Percentiles rank a stretch among this genome's conserved stretches.
Conservation (phyloP, 2,888 invertebrate species). For the Alitta virens region DNA sequence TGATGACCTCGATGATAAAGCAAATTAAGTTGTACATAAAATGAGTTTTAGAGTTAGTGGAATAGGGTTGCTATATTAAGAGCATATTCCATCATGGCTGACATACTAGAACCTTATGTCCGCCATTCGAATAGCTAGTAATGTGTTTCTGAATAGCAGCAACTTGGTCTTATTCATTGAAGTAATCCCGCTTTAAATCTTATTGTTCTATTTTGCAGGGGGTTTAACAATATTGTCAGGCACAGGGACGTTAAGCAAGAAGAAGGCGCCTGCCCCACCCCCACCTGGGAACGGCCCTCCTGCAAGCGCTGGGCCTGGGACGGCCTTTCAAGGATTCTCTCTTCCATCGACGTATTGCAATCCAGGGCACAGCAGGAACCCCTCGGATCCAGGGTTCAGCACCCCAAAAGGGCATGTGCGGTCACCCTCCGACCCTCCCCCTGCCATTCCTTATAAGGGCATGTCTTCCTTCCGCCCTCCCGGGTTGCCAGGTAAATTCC, state of each 20-base stretch:
- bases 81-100: too few relatives aligned
- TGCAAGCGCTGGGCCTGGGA: constrained; percentile 28
- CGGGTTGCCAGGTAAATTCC: neutral
- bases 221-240: neutral
- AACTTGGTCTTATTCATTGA: too few relatives aligned
- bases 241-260: constrained; percentile 16
- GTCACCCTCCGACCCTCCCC: constrained; percentile 53
- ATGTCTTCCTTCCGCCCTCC: too few relatives aligned
- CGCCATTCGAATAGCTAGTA: too few relatives aligned
- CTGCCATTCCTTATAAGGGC: constrained; percentile 12
- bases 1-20: too few relatives aligned
- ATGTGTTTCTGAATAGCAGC: too few relatives aligned
- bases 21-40: too few relatives aligned
- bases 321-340: constrained; percentile 23
- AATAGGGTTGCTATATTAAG: too few relatives aligned
- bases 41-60: too few relatives aligned
- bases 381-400: constrained; percentile 34
- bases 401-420: constrained; percentile 39
- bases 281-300: constrained; percentile 12
- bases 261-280: constrained; percentile 28
- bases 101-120: too few relatives aligned
- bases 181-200: too few relatives aligned
- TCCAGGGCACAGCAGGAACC: constrained; percentile 38
- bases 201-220: neutral
- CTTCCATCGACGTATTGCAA: neutral